Base-by-base conservation (phyloP, 2,797 vertebrate genomes). In the Gadopsis marmoratus region DNA sequence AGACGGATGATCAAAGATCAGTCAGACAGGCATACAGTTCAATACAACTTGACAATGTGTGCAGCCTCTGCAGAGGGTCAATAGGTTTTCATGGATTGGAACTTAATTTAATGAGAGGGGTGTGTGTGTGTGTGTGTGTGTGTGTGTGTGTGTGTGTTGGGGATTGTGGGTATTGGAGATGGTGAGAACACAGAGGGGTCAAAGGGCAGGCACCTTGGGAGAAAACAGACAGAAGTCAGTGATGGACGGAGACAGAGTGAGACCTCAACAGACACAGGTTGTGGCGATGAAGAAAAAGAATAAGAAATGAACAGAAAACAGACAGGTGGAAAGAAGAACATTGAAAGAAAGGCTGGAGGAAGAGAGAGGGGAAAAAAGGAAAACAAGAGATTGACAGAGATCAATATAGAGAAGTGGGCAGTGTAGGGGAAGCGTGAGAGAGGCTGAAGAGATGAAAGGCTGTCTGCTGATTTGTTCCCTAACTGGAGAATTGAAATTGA, bases 401-500 rank as follows among this genome's bases (percentile, higher is more conserved):
- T 94, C 93, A 85, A 94, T 93, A 89, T 65, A 74, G 64, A 91
- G 86, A 87, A 87, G 88, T 86, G 82, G 82, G 88, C 80, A 91
- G 87, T 67, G 79, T 76, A 53, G 89, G 85, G 78, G 79, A 88
- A 86, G 83, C 89, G 86, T 55, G 72, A 79, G 77, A 72, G 70
- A 86, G 74, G 74, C 73, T 78, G 84, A 88, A 79, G 88, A 92
- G 90, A 93, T 94, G 87, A 94, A 93, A 91, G 90, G 71, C 84
- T 87, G 76, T 87, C 79, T 91, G 76, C 87, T 91, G 87, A 88
- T 91, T 89, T 89, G 87, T 88, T 91, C 86, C 73, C 84, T 85
- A 86, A 93, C 87, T 78, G 79, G 79, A 88, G 90, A 93, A 94
- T 94, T 94, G 89, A 91, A 94, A 94, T 94, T 93, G 93, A 94